Percentiles rank a stretch among this genome's conserved stretches.
These are phyloP conservation scores for Gryllus bimaculatus DNA, from an alignment of 1,140 invertebrate species.

Conservation along the genomic window DNA sequence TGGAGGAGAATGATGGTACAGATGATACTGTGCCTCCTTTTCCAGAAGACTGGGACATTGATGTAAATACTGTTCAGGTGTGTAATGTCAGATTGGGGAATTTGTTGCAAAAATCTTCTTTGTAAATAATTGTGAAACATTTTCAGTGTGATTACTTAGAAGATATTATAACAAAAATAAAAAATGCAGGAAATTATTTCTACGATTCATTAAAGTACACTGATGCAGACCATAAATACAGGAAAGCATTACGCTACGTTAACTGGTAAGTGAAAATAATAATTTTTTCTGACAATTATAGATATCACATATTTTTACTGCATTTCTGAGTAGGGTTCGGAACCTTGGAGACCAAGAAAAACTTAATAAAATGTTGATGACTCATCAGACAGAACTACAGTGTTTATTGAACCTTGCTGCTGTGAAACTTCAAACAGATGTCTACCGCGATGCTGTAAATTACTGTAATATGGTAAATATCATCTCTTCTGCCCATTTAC, in stretches of 20 bases:
- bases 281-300: conserved; percentile 16
- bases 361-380: neutral
- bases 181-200: conserved; percentile 59
- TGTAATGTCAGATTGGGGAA: neutral
- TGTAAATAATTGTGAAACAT: neutral
- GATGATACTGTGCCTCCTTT: conserved; percentile 58
- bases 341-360: no score
- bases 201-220: conserved; percentile 49
- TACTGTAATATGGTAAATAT: conserved; percentile 51
- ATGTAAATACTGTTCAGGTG: neutral
- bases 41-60: conserved; percentile 59
- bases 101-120: neutral
- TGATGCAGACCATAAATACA: conserved; percentile 58
- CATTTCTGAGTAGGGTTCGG: neutral
- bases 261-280: conserved; percentile 31
- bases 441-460: conserved; percentile 46
- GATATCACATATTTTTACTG: neutral
- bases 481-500: no score
- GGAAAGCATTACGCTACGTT: conserved; percentile 61
- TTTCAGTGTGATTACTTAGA: conserved; percentile 34
- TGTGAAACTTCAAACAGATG: conserved; percentile 51
- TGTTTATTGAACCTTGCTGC: conserved; percentile 59
- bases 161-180: conserved; percentile 47
- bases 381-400: conserved; percentile 26
- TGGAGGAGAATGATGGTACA: conserved; percentile 58